Percentiles rank a stretch among this genome's conserved stretches.
Conservation (phyloP, 35 echinoderm and acorn worm species). For the Heliocidaris erythrogramma region DNA sequence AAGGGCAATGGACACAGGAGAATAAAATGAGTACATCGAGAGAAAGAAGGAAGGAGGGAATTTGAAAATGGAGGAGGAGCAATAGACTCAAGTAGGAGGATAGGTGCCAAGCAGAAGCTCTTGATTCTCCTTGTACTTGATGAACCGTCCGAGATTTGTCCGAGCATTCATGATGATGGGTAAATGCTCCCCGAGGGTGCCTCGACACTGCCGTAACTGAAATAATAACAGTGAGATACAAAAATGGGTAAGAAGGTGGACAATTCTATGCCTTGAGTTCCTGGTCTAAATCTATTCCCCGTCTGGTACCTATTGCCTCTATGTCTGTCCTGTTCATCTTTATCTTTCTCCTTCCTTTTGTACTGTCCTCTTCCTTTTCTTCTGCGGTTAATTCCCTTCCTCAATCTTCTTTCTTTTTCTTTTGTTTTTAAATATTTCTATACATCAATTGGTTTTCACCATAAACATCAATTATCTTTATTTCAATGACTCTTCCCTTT, state of each 20-base stretch:
- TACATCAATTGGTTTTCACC: neutral
- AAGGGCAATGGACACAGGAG: neutral
- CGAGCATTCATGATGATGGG: slow-evolving; percentile 86
- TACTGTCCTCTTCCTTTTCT: no score
- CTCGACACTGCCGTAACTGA: slow-evolving; percentile 82
- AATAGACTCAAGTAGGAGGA: slow-evolving; percentile 4
- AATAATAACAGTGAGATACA: slow-evolving; percentile 36
- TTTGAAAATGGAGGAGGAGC: neutral
- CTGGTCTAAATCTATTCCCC: no score
- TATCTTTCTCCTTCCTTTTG: no score
- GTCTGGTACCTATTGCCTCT: no score
- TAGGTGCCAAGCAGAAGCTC: neutral
- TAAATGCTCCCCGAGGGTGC: slow-evolving; percentile 67
- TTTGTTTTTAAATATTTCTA: neutral
- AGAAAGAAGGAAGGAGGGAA: neutral
- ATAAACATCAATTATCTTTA: no score
- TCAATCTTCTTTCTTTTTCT: neutral
- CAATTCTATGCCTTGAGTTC: neutral
- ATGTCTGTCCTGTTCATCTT: no score
- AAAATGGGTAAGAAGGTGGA: neutral
- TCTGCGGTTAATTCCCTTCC: no score
- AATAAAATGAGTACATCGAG: neutral
- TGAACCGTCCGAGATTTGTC: slow-evolving; percentile 88
- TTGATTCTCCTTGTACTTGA: slow-evolving; percentile 91
- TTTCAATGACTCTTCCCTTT: no score